These are phyloP conservation scores for Crypturellus tataupa DNA, from an alignment of 2,797 vertebrate genomes.

Conservation along the genomic window DNA sequence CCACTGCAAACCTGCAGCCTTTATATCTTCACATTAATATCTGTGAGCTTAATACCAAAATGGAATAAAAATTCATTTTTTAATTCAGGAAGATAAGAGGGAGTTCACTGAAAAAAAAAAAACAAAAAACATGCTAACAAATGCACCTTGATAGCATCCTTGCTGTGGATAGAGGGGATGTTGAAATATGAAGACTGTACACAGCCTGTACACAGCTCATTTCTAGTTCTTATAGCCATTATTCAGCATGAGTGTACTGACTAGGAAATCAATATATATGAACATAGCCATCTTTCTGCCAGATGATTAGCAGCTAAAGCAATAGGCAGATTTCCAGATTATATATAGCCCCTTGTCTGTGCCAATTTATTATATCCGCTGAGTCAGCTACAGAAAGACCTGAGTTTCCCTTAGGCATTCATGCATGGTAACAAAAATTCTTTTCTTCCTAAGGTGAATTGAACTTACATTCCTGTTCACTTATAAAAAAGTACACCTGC, in stretches of 20 bases:
- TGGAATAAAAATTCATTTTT: not conserved
- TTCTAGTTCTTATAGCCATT: not conserved
- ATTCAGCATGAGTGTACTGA: not conserved
- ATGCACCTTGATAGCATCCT: not conserved
- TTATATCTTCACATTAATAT: not conserved
- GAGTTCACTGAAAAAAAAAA: not conserved
- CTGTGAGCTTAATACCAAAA: not conserved
- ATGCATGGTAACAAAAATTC: not conserved
- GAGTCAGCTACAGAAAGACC: not conserved
- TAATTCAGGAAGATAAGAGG: not conserved
- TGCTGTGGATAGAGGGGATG: not conserved
- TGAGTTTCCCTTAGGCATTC: not conserved
- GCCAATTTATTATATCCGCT: not conserved
- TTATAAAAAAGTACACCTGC: not conserved
- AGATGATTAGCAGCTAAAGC: fast-evolving
- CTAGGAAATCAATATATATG: not conserved
- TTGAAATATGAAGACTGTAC: not conserved
- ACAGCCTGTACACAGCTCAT: not conserved
- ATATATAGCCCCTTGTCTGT: fast-evolving
- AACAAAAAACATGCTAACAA: not conserved
- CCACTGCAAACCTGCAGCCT: not conserved
- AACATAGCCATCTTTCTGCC: not conserved
- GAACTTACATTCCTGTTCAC: not conserved
- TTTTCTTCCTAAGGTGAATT: not conserved
- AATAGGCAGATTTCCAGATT: not conserved